phyloP scores from a whole-genome alignment of 2,113 vertebrate species.

The Sinocyclocheilus maitianheensis region DNA sequence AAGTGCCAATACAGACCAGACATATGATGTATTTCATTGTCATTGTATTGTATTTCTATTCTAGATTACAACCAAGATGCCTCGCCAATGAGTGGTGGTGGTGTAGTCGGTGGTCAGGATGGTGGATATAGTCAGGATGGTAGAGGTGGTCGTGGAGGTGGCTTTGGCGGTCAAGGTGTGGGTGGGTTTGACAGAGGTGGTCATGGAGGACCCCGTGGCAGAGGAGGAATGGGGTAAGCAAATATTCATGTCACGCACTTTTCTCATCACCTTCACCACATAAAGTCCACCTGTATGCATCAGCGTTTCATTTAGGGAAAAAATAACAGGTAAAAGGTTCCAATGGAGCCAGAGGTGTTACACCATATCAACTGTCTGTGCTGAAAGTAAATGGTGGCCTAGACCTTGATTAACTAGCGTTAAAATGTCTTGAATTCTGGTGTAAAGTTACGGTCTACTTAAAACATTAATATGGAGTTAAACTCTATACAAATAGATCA shows the following conservation, averaged over 20 bases:
- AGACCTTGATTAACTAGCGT: neutral
- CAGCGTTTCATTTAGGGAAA: slow-evolving; percentile 1
- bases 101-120: slow-evolving; percentile 68
- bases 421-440: slow-evolving; percentile 11
- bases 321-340: neutral
- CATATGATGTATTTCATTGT: neutral
- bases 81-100: slow-evolving; percentile 70
- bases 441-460: neutral
- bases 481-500: neutral
- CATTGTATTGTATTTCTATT: slow-evolving; percentile 16
- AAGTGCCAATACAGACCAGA: neutral
- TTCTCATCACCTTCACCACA: slow-evolving; percentile 51
- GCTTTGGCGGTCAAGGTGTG: slow-evolving; percentile 73
- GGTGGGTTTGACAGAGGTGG: slow-evolving; percentile 81
- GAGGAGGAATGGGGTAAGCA: slow-evolving; percentile 88
- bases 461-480: neutral
- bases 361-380: neutral
- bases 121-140: slow-evolving; percentile 74
- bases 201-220: slow-evolving; percentile 82
- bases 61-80: slow-evolving; percentile 81
- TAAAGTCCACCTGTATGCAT: slow-evolving; percentile 25
- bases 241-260: slow-evolving; percentile 24
- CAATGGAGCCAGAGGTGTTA: neutral
- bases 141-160: slow-evolving; percentile 70
- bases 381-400: slow-evolving; percentile 32